Percentiles rank a stretch among this genome's conserved stretches.
Conservation (phyloP, 2,888 invertebrate species). For the Alcis repandata region DNA sequence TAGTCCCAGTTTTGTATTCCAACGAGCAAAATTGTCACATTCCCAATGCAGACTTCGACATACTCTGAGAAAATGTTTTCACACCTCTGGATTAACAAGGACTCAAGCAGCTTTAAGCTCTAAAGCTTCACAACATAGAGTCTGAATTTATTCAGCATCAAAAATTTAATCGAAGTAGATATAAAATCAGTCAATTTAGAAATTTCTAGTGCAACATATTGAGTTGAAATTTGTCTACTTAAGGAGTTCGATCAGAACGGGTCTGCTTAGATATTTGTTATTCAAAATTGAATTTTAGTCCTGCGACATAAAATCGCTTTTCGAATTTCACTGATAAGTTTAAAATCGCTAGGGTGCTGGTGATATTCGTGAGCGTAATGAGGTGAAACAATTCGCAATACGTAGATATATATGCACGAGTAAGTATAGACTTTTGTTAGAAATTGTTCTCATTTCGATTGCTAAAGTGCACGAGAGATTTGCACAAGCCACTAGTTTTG, state of each 20-base stretch:
- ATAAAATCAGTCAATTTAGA: constrained; percentile 73
- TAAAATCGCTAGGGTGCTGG: constrained; percentile 50
- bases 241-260: constrained; percentile 56
- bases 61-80: constrained; percentile 70
- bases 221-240: constrained; percentile 77
- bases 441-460: constrained; percentile 27
- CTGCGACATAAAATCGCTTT: constrained; percentile 45
- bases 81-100: constrained; percentile 63
- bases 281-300: constrained; percentile 46
- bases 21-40: constrained; percentile 80
- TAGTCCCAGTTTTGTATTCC: constrained; percentile 73
- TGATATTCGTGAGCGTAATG: constrained; percentile 79
- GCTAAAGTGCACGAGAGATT: constrained; percentile 6
- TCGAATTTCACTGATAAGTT: constrained; percentile 33
- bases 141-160: constrained; percentile 43
- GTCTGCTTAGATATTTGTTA: constrained; percentile 29
- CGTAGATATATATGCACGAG: constrained; percentile 48
- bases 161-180: constrained; percentile 58
- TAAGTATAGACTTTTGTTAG: constrained; percentile 39
- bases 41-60: constrained; percentile 53
- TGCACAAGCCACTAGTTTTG: too few species aligned
- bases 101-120: constrained; percentile 42
- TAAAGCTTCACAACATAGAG: constrained; percentile 40
- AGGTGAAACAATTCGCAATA: constrained; percentile 80
- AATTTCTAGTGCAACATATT: constrained; percentile 73